These are phyloP conservation scores for Oedothorax gibbosus DNA, from an alignment of 1,140 invertebrate species.

Conservation along the genomic window DNA sequence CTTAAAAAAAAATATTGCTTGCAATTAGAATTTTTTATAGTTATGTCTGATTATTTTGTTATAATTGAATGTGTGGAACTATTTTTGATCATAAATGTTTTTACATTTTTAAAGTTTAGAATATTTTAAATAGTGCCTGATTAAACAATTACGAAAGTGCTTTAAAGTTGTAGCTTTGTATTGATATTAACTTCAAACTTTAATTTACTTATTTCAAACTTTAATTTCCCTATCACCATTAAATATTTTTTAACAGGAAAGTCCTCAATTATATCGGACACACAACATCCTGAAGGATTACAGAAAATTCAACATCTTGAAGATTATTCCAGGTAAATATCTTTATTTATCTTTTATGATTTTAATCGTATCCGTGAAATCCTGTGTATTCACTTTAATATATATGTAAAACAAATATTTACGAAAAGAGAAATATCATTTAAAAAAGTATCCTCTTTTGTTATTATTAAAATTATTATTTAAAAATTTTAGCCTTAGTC, in stretches of 20 bases:
- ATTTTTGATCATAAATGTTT: too few species aligned
- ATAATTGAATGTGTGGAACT: not conserved
- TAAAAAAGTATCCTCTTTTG: not conserved
- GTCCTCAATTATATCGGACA: slow-evolving; percentile 88
- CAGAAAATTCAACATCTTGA: slow-evolving; percentile 93
- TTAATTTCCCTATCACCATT: not conserved
- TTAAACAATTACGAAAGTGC: too few species aligned
- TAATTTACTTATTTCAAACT: not conserved
- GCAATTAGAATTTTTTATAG: not conserved
- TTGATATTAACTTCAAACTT: not conserved
- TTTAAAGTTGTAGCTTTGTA: too few species aligned
- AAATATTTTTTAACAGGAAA: slow-evolving; percentile 73
- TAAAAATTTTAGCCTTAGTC: too few species aligned
- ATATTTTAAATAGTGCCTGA: too few species aligned
- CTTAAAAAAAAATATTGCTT: too few species aligned
- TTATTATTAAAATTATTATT: not conserved
- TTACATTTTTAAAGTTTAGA: too few species aligned
- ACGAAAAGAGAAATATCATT: not conserved
- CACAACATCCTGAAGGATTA: slow-evolving; percentile 95
- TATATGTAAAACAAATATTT: not conserved
- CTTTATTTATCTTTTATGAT: not conserved
- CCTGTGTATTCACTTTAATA: too few species aligned
- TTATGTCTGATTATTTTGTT: not conserved
- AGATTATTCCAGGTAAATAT: slow-evolving; percentile 65
- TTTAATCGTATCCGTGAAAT: too few species aligned